A percentile compares a stretch with the other conserved stretches of the same genome.
phyloP scores from a whole-genome alignment of 2,888 invertebrate species.

The Trichogramma evanescens region DNA sequence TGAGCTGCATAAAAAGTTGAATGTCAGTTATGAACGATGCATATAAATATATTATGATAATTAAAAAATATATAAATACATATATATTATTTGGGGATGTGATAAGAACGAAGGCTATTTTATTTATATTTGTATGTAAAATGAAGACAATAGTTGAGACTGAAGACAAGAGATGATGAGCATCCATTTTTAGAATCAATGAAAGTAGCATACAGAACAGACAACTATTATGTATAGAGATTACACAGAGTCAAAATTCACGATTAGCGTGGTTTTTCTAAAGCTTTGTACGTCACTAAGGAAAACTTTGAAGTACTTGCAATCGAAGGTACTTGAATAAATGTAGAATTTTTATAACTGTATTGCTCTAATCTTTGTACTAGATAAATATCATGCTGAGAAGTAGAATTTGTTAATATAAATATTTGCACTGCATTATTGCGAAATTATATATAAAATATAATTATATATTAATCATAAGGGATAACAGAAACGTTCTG shows the following conservation, averaged over 20 bases:
- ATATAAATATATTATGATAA: not conserved
- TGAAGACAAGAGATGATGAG: too few species aligned
- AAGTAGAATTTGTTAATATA: slow-evolving; percentile 6
- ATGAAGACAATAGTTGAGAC: not conserved
- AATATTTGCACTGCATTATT: slow-evolving; percentile 9
- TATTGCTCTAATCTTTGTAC: too few species aligned
- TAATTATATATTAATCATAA: slow-evolving; percentile 3
- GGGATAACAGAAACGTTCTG: not conserved
- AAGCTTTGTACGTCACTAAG: not conserved
- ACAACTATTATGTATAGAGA: not conserved
- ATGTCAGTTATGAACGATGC: too few species aligned
- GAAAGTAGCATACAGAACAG: not conserved
- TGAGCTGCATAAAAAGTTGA: too few species aligned
- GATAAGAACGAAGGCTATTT: not conserved
- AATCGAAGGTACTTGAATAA: too few species aligned
- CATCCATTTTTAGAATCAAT: too few species aligned
- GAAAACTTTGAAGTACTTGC: not conserved
- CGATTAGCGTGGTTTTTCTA: not conserved
- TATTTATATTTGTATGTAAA: not conserved
- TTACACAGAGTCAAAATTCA: slow-evolving; percentile 13
- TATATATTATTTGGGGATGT: not conserved
- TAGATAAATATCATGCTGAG: too few species aligned
- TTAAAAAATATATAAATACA: slow-evolving; percentile 2
- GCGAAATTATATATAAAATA: not conserved
- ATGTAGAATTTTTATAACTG: too few species aligned